Percentiles rank a stretch among this genome's conserved stretches.
Evolutionary conservation across 2,888 invertebrate genomes (phyloP).

Genomic region (Drosophila anomelani): DNA sequence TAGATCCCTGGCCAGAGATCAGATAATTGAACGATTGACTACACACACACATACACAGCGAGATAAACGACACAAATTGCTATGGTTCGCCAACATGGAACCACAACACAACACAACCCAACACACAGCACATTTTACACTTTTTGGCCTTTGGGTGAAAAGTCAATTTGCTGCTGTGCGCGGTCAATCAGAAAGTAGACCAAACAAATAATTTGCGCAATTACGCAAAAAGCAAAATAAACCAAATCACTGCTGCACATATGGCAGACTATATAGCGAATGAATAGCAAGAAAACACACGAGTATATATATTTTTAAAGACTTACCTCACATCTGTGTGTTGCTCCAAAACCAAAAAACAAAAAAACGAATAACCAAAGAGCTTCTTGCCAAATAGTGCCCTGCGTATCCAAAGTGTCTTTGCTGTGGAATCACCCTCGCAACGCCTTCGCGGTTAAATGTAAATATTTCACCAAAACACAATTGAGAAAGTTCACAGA

Average conservation of each 20-base stretch:
- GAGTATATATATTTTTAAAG: conserved; percentile 34
- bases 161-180: conserved; percentile 66
- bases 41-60: conserved; percentile 35
- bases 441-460: conserved; percentile 14
- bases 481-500: conserved; percentile 28
- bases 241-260: conserved; percentile 8
- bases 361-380: conserved; percentile 8
- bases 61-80: conserved; percentile 50
- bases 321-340: conserved; percentile 50
- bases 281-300: conserved; percentile 2
- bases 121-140: conserved; percentile 35
- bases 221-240: conserved; percentile 57
- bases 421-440: conserved; percentile 23
- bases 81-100: conserved; percentile 43
- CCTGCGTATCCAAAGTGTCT: conserved; percentile 45
- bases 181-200: conserved; percentile 75
- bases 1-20: conserved; percentile 18
- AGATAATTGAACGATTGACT: conserved; percentile 75
- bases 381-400: conserved; percentile 46
- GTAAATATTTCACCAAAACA: conserved; percentile 54
- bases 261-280: conserved; percentile 8
- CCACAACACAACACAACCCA: background rate
- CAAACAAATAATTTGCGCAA: conserved; percentile 75
- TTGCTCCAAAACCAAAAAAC: conserved; percentile 9
- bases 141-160: conserved; percentile 59